Conservation (phyloP, 53 echinoderm and acorn worm species). For the Paelopatides confundens region DNA sequence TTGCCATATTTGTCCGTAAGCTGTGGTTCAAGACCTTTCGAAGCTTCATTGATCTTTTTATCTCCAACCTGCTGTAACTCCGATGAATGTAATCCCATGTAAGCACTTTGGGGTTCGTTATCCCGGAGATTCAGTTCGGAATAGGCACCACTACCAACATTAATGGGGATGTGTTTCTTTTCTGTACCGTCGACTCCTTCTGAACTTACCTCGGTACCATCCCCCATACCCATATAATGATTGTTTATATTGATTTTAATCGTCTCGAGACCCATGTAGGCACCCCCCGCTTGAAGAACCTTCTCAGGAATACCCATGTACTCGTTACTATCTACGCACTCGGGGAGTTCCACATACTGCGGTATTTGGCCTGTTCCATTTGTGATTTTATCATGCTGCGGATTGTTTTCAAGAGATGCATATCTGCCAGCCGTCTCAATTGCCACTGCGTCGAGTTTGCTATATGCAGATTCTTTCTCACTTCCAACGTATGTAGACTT, state of each 20-base stretch:
- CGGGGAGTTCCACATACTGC: not conserved
- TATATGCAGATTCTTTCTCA: too few species aligned
- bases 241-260: not conserved
- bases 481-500: not conserved
- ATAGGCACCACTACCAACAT: slow-evolving; percentile 9
- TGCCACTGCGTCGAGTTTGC: not conserved
- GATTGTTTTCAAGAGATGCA: not conserved
- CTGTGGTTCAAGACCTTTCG: not conserved
- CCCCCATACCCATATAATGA: slow-evolving; percentile 28
- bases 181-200: not conserved
- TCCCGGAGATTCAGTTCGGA: slow-evolving; percentile 2
- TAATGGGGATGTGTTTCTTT: not conserved
- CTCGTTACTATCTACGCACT: not conserved
- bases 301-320: slow-evolving; percentile 9
- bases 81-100: slow-evolving; percentile 2
- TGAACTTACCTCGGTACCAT: not conserved
- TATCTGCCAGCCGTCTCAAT: not conserved
- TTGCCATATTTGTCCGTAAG: not conserved
- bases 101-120: not conserved
- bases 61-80: not conserved
- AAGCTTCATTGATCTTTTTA: not conserved
- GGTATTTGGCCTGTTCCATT: not conserved
- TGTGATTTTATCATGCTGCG: not conserved
- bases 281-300: not conserved
- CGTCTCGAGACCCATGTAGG: slow-evolving; percentile 30